A percentile compares a stretch with the other conserved stretches of the same genome.
phyloP scores from a whole-genome alignment of 2,113 vertebrate species.

The Peucedramus taeniatus region DNA sequence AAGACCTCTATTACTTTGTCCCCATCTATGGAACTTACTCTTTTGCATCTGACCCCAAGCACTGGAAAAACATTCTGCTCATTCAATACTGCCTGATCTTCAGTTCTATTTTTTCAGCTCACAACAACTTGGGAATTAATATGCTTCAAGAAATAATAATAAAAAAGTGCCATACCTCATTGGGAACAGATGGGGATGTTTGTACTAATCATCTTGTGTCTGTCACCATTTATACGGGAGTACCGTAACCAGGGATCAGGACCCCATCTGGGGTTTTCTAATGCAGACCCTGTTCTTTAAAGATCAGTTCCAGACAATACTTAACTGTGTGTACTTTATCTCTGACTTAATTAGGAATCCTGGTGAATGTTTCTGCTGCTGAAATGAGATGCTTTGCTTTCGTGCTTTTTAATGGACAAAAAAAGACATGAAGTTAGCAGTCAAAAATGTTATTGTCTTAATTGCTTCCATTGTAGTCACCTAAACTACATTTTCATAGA shows the following conservation, averaged over 20 bases:
- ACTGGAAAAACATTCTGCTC: not conserved
- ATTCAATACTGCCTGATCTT: not conserved
- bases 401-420: not conserved
- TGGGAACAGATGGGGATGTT: slow-evolving; percentile 46
- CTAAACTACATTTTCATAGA: not conserved
- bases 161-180: not conserved
- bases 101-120: not conserved
- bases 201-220: slow-evolving; percentile 24
- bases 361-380: not conserved
- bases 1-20: not conserved
- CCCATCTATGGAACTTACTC: not conserved
- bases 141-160: not conserved
- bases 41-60: not conserved
- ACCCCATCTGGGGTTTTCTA: slow-evolving; percentile 35
- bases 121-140: not conserved
- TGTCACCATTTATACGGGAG: not conserved
- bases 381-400: not conserved
- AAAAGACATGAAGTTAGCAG: not conserved
- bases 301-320: not conserved
- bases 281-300: slow-evolving; percentile 11
- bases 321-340: not conserved
- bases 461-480: not conserved
- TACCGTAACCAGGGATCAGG: not conserved
- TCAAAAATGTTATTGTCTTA: not conserved
- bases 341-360: not conserved